Evolutionary conservation across 2,888 invertebrate genomes (phyloP).

Genomic region (Tetanocera ferruginea): DNA sequence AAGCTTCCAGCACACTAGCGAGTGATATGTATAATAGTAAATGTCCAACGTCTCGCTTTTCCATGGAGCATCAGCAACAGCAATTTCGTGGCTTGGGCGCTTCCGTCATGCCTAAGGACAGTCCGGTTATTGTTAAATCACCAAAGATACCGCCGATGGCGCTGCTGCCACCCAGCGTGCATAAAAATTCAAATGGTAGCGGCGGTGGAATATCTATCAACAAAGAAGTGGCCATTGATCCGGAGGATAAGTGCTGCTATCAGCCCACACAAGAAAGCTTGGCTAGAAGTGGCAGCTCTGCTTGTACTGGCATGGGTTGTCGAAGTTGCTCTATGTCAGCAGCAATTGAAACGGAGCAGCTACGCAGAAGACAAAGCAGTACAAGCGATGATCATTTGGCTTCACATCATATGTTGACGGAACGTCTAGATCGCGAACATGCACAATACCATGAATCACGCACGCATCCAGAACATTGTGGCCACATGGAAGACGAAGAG

Average conservation of each 20-base stretch:
- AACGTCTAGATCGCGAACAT: constrained; percentile 53
- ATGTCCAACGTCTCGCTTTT: constrained; percentile 42
- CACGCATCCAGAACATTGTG: constrained; percentile 42
- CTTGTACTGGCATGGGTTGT: constrained; percentile 51
- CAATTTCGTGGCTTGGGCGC: constrained; percentile 64
- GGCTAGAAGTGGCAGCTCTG: constrained; percentile 39
- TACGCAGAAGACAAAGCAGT: constrained; percentile 48
- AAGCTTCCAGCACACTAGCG: constrained; percentile 48
- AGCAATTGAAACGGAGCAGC: constrained; percentile 38
- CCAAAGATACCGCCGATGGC: constrained; percentile 60
- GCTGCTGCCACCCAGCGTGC: constrained; percentile 51
- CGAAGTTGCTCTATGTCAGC: constrained; percentile 47
- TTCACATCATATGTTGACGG: constrained; percentile 32
- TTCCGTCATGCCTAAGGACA: constrained; percentile 67
- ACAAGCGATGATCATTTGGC: constrained; percentile 44
- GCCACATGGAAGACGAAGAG: constrained; percentile 25
- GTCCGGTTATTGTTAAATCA: constrained; percentile 68
- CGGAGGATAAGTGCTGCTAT: constrained; percentile 64
- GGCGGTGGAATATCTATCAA: constrained; percentile 64
- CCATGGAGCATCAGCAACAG: constrained; percentile 52
- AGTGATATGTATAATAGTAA: constrained; percentile 52
- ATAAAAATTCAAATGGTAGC: background rate
- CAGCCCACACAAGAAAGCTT: constrained; percentile 34
- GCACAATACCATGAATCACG: constrained; percentile 46
- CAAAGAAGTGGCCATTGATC: constrained; percentile 70